phyloP scores from a whole-genome alignment of 2,113 vertebrate genomes.

The Odocoileus virginianus region DNA sequence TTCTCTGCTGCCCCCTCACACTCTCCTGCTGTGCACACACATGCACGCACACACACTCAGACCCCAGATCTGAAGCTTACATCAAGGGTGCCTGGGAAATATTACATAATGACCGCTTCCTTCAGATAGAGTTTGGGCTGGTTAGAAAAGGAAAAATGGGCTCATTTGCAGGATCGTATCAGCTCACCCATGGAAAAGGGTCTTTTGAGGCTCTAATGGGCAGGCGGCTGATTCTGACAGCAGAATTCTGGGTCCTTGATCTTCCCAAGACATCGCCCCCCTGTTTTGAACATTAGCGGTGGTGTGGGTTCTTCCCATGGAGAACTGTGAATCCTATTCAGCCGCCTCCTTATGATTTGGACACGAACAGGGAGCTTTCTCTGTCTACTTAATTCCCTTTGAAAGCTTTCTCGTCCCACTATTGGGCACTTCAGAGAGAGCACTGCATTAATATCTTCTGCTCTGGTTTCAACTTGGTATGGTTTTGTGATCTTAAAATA shows the following conservation, averaged over 20 bases:
- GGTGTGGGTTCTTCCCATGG: slow-evolving; percentile 71
- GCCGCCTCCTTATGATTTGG: slow-evolving; percentile 61
- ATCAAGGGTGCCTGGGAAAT: slow-evolving; percentile 34
- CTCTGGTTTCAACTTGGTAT: slow-evolving; percentile 63
- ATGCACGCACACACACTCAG: background rate
- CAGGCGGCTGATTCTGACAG: slow-evolving; percentile 64
- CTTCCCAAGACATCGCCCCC: slow-evolving; percentile 70
- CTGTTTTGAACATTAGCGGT: slow-evolving; percentile 68
- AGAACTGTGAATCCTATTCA: slow-evolving; percentile 65
- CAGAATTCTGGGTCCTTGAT: slow-evolving; percentile 70
- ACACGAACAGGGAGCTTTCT: slow-evolving; percentile 55
- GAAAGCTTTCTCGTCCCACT: slow-evolving; percentile 44
- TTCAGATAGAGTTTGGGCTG: slow-evolving; percentile 24
- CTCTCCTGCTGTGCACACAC: background rate
- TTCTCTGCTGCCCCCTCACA: background rate
- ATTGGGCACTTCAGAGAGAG: slow-evolving; percentile 55
- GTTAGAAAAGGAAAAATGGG: slow-evolving; percentile 52
- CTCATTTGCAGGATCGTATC: slow-evolving; percentile 59
- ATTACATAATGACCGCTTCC: slow-evolving; percentile 56
- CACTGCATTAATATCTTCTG: slow-evolving; percentile 59
- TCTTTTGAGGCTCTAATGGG: slow-evolving; percentile 71
- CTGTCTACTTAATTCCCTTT: slow-evolving; percentile 55
- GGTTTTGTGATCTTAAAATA: slow-evolving; percentile 78
- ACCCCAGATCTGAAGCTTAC: background rate
- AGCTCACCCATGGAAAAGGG: slow-evolving; percentile 49